Evolutionary conservation across 2,113 vertebrate genomes (phyloP).

Genomic region (Anarhynchus alexandrinus): DNA sequence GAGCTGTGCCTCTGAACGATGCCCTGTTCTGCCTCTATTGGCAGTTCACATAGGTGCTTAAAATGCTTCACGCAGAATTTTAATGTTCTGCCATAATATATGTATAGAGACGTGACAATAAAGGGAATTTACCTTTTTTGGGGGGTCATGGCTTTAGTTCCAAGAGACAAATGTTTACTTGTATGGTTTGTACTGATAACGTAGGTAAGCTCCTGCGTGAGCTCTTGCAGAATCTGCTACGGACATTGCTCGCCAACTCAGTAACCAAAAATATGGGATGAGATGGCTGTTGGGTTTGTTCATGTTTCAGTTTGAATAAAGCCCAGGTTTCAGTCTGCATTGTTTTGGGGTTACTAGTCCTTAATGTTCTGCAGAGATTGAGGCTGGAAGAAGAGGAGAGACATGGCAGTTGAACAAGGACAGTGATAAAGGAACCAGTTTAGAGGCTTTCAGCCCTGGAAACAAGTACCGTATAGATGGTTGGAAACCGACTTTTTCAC

Average conservation of each 20-base stretch:
- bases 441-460: not conserved
- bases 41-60: not conserved
- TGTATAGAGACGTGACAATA: not conserved
- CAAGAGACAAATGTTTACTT: not conserved
- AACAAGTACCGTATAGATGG: not conserved
- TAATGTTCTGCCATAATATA: not conserved
- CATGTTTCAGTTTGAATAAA: not conserved
- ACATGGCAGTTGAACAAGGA: fast-evolving
- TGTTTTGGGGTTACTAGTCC: not conserved
- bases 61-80: not conserved
- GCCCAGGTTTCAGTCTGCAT: not conserved
- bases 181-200: not conserved
- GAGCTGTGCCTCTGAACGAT: not conserved
- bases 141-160: not conserved
- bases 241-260: not conserved
- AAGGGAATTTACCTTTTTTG: not conserved
- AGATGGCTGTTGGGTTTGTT: not conserved
- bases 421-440: not conserved
- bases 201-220: not conserved
- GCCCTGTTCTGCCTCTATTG: not conserved
- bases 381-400: not conserved
- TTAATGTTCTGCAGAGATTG: not conserved
- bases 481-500: not conserved
- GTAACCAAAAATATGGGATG: not conserved
- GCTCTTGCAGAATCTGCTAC: not conserved